phyloP scores from a whole-genome alignment of 2,797 vertebrate genomes.

The Tokudaia muenninki region DNA sequence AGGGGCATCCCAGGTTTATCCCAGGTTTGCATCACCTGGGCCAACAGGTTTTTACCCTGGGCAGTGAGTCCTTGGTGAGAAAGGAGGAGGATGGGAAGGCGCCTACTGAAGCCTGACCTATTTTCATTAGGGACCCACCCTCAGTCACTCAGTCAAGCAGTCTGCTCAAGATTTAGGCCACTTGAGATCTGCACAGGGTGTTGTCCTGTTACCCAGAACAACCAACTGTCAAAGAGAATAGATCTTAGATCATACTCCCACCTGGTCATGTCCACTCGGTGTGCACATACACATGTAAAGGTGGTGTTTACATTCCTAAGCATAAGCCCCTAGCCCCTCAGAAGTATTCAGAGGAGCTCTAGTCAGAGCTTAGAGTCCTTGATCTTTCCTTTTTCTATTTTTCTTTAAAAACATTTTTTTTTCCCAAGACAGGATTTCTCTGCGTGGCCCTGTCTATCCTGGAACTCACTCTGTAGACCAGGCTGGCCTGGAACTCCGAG shows the following conservation, averaged over 20 bases:
- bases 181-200: conserved; percentile 54
- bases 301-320: background rate
- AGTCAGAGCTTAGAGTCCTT: conserved; percentile 7
- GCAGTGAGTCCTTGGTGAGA: conserved; percentile 65
- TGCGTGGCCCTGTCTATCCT: background rate
- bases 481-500: background rate
- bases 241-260: background rate
- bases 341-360: background rate
- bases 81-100: conserved; percentile 68
- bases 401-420: background rate
- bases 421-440: background rate
- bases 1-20: conserved; percentile 45
- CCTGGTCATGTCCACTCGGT: background rate
- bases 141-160: conserved; percentile 60
- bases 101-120: conserved; percentile 74
- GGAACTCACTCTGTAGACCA: background rate
- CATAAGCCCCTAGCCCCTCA: background rate
- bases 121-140: conserved; percentile 75
- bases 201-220: conserved; percentile 60
- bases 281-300: background rate
- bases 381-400: background rate
- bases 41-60: conserved; percentile 63
- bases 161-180: conserved; percentile 74
- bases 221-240: conserved; percentile 23
- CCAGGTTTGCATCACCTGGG: conserved; percentile 53